A percentile compares a stretch with the other conserved stretches of the same genome.
phyloP scores from a whole-genome alignment of 1,140 invertebrate genomes.

The Drosophila pallidifrons region DNA sequence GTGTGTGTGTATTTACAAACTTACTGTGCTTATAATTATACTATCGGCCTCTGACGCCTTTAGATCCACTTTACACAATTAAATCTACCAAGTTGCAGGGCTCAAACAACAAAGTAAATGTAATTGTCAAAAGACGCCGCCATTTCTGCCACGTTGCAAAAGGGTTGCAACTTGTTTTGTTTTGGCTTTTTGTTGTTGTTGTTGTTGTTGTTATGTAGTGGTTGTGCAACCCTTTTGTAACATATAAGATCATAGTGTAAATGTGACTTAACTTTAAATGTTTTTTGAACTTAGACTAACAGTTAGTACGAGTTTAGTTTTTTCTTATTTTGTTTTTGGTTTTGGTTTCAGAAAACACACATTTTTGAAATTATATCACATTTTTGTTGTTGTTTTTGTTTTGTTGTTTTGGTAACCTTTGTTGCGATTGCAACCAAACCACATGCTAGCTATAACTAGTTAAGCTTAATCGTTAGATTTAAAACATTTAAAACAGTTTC shows the following conservation, averaged over 20 bases:
- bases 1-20: conserved; percentile 37
- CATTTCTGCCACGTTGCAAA: conserved; percentile 55
- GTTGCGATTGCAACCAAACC: conserved; percentile 46
- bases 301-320: conserved; percentile 41
- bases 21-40: conserved; percentile 32
- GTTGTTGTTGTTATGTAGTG: not conserved
- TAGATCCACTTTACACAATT: conserved; percentile 52
- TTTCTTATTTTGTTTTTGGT: too few relatives aligned
- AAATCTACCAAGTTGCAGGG: conserved; percentile 79
- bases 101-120: conserved; percentile 81
- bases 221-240: conserved; percentile 58
- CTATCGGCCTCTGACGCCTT: conserved; percentile 20
- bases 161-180: conserved; percentile 37
- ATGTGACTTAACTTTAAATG: conserved; percentile 21
- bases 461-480: conserved; percentile 55
- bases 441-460: conserved; percentile 53
- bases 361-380: conserved; percentile 83
- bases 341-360: conserved; percentile 60
- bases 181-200: not conserved
- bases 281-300: conserved; percentile 30
- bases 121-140: conserved; percentile 48
- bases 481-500: conserved; percentile 52
- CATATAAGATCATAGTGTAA: conserved; percentile 14
- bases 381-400: conserved; percentile 46
- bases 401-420: conserved; percentile 41